Evolutionary conservation across 2,888 invertebrate species (phyloP), one percentile per base, ranked within the genome.

Genomic region (Cheilosia vulpina): DNA sequence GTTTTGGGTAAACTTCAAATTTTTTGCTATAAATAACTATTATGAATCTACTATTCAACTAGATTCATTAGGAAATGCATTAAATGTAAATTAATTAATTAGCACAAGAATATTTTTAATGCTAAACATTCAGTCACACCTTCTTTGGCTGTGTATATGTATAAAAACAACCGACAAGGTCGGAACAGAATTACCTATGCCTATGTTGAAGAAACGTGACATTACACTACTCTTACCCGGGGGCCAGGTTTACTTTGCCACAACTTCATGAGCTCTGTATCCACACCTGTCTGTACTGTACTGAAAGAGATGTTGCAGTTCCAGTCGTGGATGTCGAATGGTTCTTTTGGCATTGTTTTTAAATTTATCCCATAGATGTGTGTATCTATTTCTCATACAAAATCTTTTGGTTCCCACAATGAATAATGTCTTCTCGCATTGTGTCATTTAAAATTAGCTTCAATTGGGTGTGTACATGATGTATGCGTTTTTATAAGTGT

Each of bases 381-480:
- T 43, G 6, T 58, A 58, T 24, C 7, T 43, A 1, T n/a, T 43
- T 24, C n/a, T 7, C 4, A 24, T 24, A 11, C 43, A 17, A 43
- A 43, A 60, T 60, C 27, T 60, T 5, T 24, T 45, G n/a, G 60
- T 60, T 60, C 60, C 60, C 60, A 60, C 52, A 53, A 53, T 27
- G 43, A 4, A 60, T 11, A 60, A 17, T 27, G 60, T 27, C 27
- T 45, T 24, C 43, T 60, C 24, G 27, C 34, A 17, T 50, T 50
- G 19, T 50, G 34, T 50, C 63, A 17, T 2, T 45, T 24, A n/a
- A 24, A 24, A 45, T 50, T 38, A 50, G n/a, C 50, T 65, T 34
- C 11, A 13, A 13, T 13, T 38, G 38, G 38, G 15, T 19, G 19
- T 21, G 21, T 21, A 19, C 47, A 31, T 34, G 19, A 50, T 63